Evolutionary conservation across 2,113 vertebrate species (phyloP).

Genomic region (Mirounga angustirostris): DNA sequence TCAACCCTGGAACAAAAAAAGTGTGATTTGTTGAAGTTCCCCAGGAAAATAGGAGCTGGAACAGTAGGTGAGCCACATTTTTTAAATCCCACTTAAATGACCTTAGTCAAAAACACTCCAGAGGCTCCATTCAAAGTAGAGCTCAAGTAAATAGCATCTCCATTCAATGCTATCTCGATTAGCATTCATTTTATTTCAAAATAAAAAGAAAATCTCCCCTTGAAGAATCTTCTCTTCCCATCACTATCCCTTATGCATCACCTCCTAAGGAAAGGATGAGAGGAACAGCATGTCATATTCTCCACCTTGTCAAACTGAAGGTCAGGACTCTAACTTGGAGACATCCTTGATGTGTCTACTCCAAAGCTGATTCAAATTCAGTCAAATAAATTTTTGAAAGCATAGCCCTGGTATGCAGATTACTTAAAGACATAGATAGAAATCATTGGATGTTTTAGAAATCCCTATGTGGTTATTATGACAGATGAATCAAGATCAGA

Average conservation of each 20-base stretch:
- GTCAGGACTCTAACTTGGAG: not conserved
- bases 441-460: not conserved
- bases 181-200: not conserved
- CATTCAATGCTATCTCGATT: not conserved
- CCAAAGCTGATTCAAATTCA: not conserved
- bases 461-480: not conserved
- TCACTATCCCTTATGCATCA: not conserved
- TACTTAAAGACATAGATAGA: not conserved
- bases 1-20: conserved; percentile 8
- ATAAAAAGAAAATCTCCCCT: not conserved
- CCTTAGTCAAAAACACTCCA: conserved; percentile 10
- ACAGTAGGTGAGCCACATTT: not conserved
- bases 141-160: not conserved
- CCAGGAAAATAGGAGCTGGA: not conserved
- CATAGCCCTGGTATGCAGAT: not conserved
- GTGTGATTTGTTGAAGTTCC: conserved; percentile 20
- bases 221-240: not conserved
- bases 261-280: not conserved
- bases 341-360: not conserved
- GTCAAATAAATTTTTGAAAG: not conserved
- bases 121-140: not conserved
- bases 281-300: not conserved
- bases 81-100: not conserved
- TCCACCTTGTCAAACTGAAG: not conserved
- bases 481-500: not conserved